Percentiles rank a stretch among this genome's conserved stretches.
Conservation (phyloP, 2,797 vertebrate genomes). For the Glossophaga mutica region DNA sequence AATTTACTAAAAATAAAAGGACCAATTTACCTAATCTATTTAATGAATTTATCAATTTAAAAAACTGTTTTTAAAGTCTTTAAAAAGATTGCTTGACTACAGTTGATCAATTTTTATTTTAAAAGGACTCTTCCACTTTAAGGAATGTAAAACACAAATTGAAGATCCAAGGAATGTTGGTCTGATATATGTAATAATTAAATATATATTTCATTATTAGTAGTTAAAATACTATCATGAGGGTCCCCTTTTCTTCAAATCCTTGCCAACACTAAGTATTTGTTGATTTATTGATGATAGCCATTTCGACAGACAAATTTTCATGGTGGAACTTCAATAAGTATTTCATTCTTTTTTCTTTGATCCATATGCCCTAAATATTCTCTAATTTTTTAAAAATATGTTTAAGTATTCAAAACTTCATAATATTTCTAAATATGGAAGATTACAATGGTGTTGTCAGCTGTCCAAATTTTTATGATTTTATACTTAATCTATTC, state of each 20-base stretch:
- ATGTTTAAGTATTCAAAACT: background rate
- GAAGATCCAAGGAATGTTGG: background rate
- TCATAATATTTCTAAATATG: background rate
- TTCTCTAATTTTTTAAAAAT: too few relatives aligned
- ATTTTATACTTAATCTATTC: background rate
- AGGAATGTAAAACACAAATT: background rate
- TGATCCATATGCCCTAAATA: too few relatives aligned
- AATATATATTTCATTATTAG: background rate
- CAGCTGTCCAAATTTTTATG: background rate
- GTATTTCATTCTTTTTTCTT: too few relatives aligned
- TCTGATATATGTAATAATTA: background rate
- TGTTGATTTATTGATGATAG: background rate
- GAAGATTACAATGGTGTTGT: background rate
- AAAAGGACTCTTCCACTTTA: background rate
- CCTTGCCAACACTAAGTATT: background rate
- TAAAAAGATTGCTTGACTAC: background rate
- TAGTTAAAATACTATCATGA: background rate
- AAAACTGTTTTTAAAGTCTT: background rate
- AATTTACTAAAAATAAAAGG: background rate
- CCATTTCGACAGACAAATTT: background rate
- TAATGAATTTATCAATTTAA: background rate
- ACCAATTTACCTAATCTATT: background rate
- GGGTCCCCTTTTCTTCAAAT: background rate
- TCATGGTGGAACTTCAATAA: too few relatives aligned
- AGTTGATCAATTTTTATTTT: background rate